These are phyloP conservation scores for Hydrochoerus hydrochaeris DNA, from an alignment of 2,113 vertebrate species.

Conservation along the genomic window DNA sequence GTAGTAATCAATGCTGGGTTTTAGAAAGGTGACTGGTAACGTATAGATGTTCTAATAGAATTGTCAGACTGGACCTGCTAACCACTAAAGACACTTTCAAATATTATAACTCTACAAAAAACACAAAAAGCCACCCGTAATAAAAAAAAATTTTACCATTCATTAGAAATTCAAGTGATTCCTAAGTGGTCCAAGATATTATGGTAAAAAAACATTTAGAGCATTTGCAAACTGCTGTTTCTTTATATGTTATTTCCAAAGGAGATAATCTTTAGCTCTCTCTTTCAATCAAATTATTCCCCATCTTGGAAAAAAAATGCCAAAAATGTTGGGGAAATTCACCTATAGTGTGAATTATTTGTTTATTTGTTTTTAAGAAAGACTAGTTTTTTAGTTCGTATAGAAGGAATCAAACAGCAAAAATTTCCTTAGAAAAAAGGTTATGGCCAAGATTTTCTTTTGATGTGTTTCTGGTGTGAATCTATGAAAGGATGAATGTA, in stretches of 20 bases:
- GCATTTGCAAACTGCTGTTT: slow-evolving; percentile 50
- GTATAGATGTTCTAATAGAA: background rate
- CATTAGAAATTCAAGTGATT: slow-evolving; percentile 73
- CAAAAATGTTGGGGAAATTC: slow-evolving; percentile 73
- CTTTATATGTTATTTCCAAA: slow-evolving; percentile 72
- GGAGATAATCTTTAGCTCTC: slow-evolving; percentile 68
- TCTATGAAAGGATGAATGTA: slow-evolving; percentile 34
- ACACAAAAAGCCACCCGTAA: too few relatives aligned
- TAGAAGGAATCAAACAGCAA: slow-evolving; percentile 61
- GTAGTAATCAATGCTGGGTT: background rate
- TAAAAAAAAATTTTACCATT: slow-evolving; percentile 51
- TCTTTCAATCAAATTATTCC: slow-evolving; percentile 60
- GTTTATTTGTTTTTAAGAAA: slow-evolving; percentile 32
- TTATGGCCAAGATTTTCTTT: slow-evolving; percentile 53
- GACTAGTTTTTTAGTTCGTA: slow-evolving; percentile 50
- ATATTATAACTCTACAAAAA: slow-evolving; percentile 8
- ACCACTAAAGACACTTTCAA: background rate
- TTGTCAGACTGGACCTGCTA: background rate
- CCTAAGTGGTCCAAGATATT: slow-evolving; percentile 50
- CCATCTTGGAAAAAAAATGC: slow-evolving; percentile 71
- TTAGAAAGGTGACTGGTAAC: background rate
- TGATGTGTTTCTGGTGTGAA: slow-evolving; percentile 52
- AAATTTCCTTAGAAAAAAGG: slow-evolving; percentile 62
- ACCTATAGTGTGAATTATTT: background rate
- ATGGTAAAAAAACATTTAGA: slow-evolving; percentile 75